These are phyloP conservation scores for Euzetes globulus DNA, from an alignment of 2,888 invertebrate genomes.

Conservation along the genomic window DNA sequence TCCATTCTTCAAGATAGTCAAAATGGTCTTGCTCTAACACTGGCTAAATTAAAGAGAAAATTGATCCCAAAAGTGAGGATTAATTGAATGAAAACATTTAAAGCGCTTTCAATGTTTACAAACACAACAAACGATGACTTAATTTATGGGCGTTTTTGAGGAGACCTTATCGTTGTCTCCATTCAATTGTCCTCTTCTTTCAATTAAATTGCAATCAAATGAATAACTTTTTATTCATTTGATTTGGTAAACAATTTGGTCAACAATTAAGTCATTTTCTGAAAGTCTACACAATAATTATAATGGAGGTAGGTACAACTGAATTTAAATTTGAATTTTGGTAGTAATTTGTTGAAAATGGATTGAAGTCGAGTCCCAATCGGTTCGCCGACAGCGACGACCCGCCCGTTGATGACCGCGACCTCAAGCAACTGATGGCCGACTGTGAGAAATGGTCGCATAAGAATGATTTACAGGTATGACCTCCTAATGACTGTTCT, in stretches of 20 bases:
- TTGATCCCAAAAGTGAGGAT: neutral
- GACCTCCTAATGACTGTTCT: neutral
- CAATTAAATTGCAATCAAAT: neutral
- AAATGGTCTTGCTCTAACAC: no score
- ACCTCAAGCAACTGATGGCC: neutral
- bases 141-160: constrained; percentile 12
- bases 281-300: neutral
- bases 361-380: neutral
- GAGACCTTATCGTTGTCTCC: neutral
- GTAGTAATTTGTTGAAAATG: neutral
- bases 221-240: neutral
- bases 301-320: neutral
- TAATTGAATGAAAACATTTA: neutral
- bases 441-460: constrained; percentile 1
- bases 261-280: neutral
- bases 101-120: neutral
- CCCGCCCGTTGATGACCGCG: neutral
- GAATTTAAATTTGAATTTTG: neutral
- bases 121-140: neutral
- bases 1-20: no score
- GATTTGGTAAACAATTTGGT: neutral
- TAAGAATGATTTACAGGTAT: constrained; percentile 12
- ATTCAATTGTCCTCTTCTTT: neutral
- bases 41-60: no score
- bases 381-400: neutral